Conservation (phyloP, 2,888 invertebrate genomes). For the Microplitis deprimator region DNA sequence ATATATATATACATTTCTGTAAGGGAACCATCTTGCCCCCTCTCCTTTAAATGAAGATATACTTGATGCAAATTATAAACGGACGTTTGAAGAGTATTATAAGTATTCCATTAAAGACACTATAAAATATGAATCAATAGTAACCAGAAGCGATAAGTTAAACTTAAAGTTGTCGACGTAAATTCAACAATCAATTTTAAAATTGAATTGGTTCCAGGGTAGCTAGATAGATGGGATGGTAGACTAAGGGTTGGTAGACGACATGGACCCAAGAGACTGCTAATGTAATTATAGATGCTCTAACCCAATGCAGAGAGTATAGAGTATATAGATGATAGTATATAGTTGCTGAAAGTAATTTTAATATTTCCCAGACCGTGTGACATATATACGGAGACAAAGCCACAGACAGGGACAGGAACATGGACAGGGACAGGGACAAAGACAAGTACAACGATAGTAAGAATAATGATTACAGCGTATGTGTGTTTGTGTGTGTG, state of each 20-base stretch:
- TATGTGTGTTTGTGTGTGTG: no score
- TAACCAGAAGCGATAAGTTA: no score
- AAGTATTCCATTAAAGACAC: no score
- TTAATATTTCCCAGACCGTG: constrained; percentile 43
- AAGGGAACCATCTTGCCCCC: no score
- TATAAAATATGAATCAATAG: no score
- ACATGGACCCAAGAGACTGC: constrained; percentile 25
- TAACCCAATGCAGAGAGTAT: background rate
- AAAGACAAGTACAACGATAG: no score
- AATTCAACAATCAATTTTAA: constrained; percentile 1
- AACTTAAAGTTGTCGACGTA: background rate
- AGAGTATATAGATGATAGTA: constrained; percentile 36
- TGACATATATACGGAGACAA: background rate
- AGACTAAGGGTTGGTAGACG: background rate
- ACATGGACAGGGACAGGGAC: background rate
- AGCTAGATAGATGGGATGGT: background rate
- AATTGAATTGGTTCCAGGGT: constrained; percentile 4
- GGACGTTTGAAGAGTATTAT: no score
- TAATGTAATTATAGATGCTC: constrained; percentile 32
- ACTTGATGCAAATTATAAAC: no score
- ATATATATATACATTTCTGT: no score
- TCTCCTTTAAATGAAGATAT: no score
- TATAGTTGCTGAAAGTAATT: constrained; percentile 45
- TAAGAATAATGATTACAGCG: no score
- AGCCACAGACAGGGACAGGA: background rate